Percentiles rank a stretch among this genome's conserved stretches.
These are phyloP conservation scores for Mycetomoellerius zeteki DNA, from an alignment of 1,140 invertebrate species.

Conservation along the genomic window DNA sequence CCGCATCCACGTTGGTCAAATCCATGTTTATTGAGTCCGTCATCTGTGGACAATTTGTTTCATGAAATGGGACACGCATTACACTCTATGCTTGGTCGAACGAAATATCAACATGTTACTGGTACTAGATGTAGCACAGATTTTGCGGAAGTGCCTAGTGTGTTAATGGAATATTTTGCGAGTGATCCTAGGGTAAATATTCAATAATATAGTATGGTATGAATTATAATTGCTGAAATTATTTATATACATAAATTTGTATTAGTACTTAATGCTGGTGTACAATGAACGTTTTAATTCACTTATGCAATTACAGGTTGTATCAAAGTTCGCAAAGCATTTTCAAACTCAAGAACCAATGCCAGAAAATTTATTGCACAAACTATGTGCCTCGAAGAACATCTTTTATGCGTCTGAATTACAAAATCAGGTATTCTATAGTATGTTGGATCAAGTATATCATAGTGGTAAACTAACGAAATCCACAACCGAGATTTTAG, in stretches of 20 bases:
- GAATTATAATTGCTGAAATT: neutral
- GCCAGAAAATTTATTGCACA: constrained; percentile 91
- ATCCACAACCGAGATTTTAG: constrained; percentile 93
- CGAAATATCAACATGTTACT: constrained; percentile 98
- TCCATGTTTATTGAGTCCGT: constrained; percentile 94
- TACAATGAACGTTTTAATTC: constrained; percentile 20
- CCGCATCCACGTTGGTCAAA: constrained; percentile 91
- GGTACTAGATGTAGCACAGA: constrained; percentile 99
- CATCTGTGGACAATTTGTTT: constrained; percentile 98
- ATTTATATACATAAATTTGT: constrained; percentile 29
- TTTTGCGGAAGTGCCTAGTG: constrained; percentile 99
- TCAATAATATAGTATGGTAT: constrained; percentile 13
- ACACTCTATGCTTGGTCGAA: constrained; percentile 99
- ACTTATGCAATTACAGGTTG: constrained; percentile 88
- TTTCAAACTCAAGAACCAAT: constrained; percentile 96
- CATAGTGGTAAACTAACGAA: constrained; percentile 89
- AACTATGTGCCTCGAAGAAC: constrained; percentile 94
- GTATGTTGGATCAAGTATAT: constrained; percentile 94
- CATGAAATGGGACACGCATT: constrained; percentile 99
- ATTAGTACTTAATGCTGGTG: neutral
- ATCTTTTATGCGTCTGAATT: constrained; percentile 96
- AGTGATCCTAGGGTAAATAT: constrained; percentile 92
- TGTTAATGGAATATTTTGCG: constrained; percentile 99
- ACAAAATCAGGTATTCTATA: constrained; percentile 93
- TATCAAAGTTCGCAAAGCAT: constrained; percentile 96